Evolutionary conservation across 2,888 invertebrate species (phyloP).

Genomic region (Drosophila mimica): DNA sequence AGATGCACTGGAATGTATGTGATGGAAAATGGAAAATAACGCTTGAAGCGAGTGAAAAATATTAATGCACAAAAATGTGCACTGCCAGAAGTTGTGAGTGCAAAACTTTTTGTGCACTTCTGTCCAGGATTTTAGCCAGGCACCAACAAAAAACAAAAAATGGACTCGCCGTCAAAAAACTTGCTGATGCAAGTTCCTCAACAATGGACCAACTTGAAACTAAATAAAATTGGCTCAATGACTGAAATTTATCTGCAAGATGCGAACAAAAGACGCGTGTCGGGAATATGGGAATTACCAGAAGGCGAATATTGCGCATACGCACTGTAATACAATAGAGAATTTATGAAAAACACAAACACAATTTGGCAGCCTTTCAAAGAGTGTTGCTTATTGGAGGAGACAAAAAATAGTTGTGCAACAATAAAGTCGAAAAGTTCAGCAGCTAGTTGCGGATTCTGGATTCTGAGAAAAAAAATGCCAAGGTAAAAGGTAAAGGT

Average conservation of each 20-base stretch:
- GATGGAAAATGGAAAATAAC: slow-evolving; percentile 36
- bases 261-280: slow-evolving; percentile 17
- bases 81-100: slow-evolving; percentile 48
- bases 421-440: not conserved
- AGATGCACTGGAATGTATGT: slow-evolving; percentile 47
- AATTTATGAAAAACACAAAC: not conserved
- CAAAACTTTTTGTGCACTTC: slow-evolving; percentile 58
- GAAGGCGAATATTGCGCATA: slow-evolving; percentile 34
- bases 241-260: slow-evolving; percentile 34
- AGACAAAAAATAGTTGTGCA: not conserved
- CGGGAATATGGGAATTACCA: not conserved
- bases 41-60: slow-evolving; percentile 44
- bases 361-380: not conserved
- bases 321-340: slow-evolving; percentile 35
- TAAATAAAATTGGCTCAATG: slow-evolving; percentile 59
- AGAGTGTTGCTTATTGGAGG: not conserved
- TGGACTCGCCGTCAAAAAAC: slow-evolving; percentile 7
- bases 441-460: not conserved
- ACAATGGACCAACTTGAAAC: slow-evolving; percentile 21
- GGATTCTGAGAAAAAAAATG: not conserved
- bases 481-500: not conserved
- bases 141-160: not conserved
- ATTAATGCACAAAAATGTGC: slow-evolving; percentile 59
- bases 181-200: slow-evolving; percentile 4
- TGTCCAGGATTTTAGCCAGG: slow-evolving; percentile 27